phyloP scores from a whole-genome alignment of 2,797 vertebrate species.

The Sebastes melanostomus region DNA sequence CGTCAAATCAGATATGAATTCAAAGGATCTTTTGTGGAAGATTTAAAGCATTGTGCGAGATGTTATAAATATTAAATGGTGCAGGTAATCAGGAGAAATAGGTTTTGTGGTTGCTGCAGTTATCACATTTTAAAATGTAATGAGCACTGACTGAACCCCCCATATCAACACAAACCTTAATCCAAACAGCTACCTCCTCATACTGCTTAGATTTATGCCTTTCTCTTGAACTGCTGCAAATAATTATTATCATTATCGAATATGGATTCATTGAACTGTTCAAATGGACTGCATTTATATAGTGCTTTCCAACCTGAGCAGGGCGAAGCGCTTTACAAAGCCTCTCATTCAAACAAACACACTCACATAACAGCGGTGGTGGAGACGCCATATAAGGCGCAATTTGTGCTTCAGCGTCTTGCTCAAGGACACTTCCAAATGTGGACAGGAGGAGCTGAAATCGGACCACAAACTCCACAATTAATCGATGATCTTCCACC shows the following conservation, averaged over 20 bases:
- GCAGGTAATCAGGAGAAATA: slow-evolving; percentile 51
- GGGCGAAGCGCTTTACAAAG: not conserved
- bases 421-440: not conserved
- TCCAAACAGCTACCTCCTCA: not conserved
- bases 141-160: not conserved
- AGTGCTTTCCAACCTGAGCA: not conserved
- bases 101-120: slow-evolving; percentile 37
- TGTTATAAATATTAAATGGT: slow-evolving; percentile 42
- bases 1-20: slow-evolving; percentile 44
- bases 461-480: not conserved
- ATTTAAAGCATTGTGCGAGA: slow-evolving; percentile 32
- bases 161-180: not conserved
- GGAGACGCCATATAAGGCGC: not conserved
- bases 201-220: not conserved
- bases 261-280: not conserved
- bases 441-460: not conserved
- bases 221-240: not conserved
- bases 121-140: slow-evolving; percentile 43
- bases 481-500: not conserved
- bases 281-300: slow-evolving; percentile 1
- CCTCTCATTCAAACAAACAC: not conserved
- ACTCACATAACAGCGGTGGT: not conserved
- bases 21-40: slow-evolving; percentile 24
- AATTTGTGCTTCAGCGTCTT: not conserved
- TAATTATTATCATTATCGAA: slow-evolving; percentile 22